phyloP scores from a whole-genome alignment of 1,140 invertebrate genomes.

The Planococcus citri region DNA sequence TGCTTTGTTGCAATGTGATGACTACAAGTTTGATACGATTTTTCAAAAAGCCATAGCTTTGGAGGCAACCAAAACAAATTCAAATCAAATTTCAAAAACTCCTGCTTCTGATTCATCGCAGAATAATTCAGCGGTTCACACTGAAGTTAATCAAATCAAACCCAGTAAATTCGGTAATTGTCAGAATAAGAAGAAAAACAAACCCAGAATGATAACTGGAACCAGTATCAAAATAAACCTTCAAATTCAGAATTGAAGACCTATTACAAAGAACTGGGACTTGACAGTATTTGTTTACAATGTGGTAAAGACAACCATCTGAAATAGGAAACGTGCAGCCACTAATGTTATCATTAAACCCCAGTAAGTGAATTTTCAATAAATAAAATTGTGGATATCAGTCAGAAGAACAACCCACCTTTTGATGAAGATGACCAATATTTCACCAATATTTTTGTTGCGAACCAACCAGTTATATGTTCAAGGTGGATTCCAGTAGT shows the following conservation, averaged over 20 bases:
- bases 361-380: neutral
- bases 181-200: neutral
- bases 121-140: neutral
- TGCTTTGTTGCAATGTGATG: slow-evolving; percentile 25
- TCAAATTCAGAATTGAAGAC: neutral
- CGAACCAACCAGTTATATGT: neutral
- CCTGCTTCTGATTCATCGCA: neutral
- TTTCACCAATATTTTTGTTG: neutral
- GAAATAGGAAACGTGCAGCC: neutral
- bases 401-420: neutral
- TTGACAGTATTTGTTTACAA: slow-evolving; percentile 8
- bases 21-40: neutral
- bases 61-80: slow-evolving; percentile 9
- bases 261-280: slow-evolving; percentile 17
- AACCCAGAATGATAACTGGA: neutral
- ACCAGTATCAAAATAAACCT: neutral
- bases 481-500: slow-evolving; percentile 22
- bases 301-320: slow-evolving; percentile 22
- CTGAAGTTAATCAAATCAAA: neutral
- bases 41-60: neutral
- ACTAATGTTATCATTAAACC: neutral
- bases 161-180: neutral
- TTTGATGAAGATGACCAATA: neutral
- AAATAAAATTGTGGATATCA: neutral
- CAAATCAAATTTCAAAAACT: neutral